Base-by-base conservation (phyloP, 2,113 vertebrate genomes). In the Athene noctua region DNA sequence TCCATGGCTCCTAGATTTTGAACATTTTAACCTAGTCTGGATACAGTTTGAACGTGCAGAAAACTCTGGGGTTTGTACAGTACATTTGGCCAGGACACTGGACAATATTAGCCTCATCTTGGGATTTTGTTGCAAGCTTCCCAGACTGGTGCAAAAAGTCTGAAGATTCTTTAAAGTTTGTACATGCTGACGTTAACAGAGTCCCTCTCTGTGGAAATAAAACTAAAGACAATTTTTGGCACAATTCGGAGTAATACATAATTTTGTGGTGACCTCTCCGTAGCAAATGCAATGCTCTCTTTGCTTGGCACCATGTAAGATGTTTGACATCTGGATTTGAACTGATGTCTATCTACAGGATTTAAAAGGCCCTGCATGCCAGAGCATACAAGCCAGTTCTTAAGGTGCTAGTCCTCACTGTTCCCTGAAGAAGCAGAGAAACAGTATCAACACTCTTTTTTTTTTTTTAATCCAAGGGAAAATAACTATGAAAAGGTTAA, bases 221-320 rank as follows among this genome's bases (percentile, higher is more conserved):
- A 88, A 66, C 57, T 80, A 32, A 68, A 83, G 88, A 61, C 67
- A 92, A 52, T 95, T 96, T 96, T 93, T 97, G 95, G 95, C 96
- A 90, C 83, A 32, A 57, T 46, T 57, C 51, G 65, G 55, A 61
- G 82, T 0, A 25, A 90, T 92, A 51, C 88, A 95, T 95, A 95
- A 93, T 90, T 94, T 87, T 44, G 80, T 38, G 54, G 58, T 92
- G 92, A 95, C 78, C 71, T 96, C 78, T 90, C 81, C 59, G 27
- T n/a, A 83, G 62, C 70, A 61, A 84, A 72, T 2, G 4, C 47
- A 54, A 92, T 44, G 44, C 44, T 82, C 78, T 92, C 91, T 82
- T 67, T 38, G 44, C 58, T 92, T 93, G 90, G 90, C 79, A 65
- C 75, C 63, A 10, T 29, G 38, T 78, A 21, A 54, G 22, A 73